These are phyloP conservation scores for Rhagonycha fulva DNA, from an alignment of 2,888 invertebrate species.

Conservation along the genomic window DNA sequence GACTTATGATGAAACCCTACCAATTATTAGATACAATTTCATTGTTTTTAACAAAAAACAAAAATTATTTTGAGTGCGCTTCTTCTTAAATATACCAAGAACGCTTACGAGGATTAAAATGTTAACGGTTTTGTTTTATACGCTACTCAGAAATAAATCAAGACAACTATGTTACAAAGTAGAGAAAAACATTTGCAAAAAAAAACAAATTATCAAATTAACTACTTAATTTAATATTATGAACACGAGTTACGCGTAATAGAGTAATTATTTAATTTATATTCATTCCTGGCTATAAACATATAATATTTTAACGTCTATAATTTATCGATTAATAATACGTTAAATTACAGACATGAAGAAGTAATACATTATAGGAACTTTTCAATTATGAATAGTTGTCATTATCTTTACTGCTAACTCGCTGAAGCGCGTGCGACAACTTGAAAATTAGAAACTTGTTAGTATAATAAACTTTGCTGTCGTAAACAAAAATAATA, in stretches of 20 bases:
- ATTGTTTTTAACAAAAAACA: too few relatives aligned
- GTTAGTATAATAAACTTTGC: not conserved
- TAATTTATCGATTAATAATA: not conserved
- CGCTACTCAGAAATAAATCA: not conserved
- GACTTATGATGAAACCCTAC: too few relatives aligned
- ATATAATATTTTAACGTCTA: not conserved
- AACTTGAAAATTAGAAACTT: constrained; percentile 1
- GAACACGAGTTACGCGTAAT: not conserved
- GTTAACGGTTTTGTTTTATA: not conserved
- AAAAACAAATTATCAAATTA: not conserved
- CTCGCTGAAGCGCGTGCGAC: not conserved
- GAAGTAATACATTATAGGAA: not conserved
- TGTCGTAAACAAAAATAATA: not conserved
- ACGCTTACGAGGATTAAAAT: not conserved
- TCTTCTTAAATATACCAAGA: not conserved
- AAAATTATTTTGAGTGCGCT: not conserved
- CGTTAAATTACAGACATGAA: not conserved
- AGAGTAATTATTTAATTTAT: not conserved
- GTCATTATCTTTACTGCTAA: not conserved
- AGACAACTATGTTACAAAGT: not conserved
- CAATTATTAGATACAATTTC: too few relatives aligned
- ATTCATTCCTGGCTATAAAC: not conserved
- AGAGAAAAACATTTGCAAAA: not conserved
- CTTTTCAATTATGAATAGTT: not conserved
- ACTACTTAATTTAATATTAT: not conserved